Percentiles rank a stretch among this genome's conserved stretches.
These are phyloP conservation scores for Rhopilema esculentum DNA, from an alignment of 30 jellyfish, hydroid and myxozoan species.

Conservation along the genomic window DNA sequence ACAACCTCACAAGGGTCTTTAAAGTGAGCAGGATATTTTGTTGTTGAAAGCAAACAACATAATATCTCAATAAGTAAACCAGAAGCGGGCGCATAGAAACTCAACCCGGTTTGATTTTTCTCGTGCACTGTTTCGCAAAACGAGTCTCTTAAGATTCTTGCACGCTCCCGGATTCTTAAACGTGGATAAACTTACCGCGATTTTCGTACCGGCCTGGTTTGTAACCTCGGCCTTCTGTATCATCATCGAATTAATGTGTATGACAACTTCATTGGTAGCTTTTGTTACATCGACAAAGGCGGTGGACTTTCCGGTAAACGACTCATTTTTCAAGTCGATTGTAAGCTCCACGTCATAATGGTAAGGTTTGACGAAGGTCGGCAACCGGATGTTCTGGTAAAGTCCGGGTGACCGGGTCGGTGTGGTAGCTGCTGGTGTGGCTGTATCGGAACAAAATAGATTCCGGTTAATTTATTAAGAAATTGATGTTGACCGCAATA, in stretches of 20 bases:
- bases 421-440: slow-evolving; percentile 30
- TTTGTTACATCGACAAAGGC: slow-evolving; percentile 43
- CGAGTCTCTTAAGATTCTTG: no score
- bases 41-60: no score
- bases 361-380: slow-evolving; percentile 65
- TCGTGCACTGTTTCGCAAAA: no score
- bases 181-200: slow-evolving; percentile 12
- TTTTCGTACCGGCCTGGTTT: slow-evolving; percentile 6
- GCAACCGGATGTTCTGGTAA: slow-evolving; percentile 71
- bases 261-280: slow-evolving; percentile 65
- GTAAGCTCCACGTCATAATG: slow-evolving; percentile 81
- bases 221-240: slow-evolving; percentile 33
- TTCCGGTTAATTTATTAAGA: not conserved
- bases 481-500: not conserved
- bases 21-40: no score
- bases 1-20: no score
- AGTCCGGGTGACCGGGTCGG: slow-evolving; percentile 53
- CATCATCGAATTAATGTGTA: slow-evolving; percentile 61
- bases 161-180: no score
- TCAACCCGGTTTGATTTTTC: no score
- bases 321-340: slow-evolving; percentile 55
- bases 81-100: no score
- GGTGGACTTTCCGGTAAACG: slow-evolving; percentile 60
- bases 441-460: not conserved
- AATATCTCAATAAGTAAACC: no score